These are phyloP conservation scores for Drosophila recens DNA, from an alignment of 2,888 invertebrate genomes.

Conservation along the genomic window DNA sequence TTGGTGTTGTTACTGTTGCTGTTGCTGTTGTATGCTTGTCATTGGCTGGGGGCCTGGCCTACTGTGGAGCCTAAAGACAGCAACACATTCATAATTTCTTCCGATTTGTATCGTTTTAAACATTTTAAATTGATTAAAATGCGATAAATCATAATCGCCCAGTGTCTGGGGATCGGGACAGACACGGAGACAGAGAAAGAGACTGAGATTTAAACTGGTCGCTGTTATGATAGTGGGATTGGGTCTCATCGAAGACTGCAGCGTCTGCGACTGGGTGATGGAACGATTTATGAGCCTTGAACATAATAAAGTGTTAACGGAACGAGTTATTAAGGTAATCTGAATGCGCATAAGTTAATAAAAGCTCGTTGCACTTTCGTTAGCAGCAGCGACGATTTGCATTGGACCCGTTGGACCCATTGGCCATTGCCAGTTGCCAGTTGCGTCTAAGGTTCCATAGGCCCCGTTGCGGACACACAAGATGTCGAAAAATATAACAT, in stretches of 20 bases:
- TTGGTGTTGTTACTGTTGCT: conserved; percentile 52
- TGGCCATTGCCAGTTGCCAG: conserved; percentile 19
- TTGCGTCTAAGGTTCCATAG: conserved; percentile 72
- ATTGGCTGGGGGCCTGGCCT: conserved; percentile 68
- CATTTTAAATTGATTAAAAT: conserved; percentile 84
- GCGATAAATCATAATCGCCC: conserved; percentile 84
- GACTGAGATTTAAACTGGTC: conserved; percentile 12
- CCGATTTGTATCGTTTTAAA: conserved; percentile 82
- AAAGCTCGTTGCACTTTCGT: conserved; percentile 67
- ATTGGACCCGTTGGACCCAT: conserved; percentile 19
- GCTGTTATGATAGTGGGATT: conserved; percentile 2
- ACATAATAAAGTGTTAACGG: conserved; percentile 84
- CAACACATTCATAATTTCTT: conserved; percentile 80
- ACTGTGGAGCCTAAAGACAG: conserved; percentile 81
- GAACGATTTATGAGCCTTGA: conserved; percentile 81
- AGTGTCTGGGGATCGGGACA: conserved; percentile 39
- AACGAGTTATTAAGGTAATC: conserved; percentile 83
- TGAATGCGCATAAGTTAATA: conserved; percentile 82
- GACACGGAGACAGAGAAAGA: not conserved
- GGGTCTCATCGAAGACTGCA: conserved; percentile 14
- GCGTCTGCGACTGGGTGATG: conserved; percentile 63
- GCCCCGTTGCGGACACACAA: conserved; percentile 63
- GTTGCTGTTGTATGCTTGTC: conserved; percentile 66
- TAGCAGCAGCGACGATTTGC: conserved; percentile 62
- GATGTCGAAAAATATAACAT: conserved; percentile 81